Evolutionary conservation across 2,113 vertebrate species (phyloP), one percentile per base, ranked within the genome.

Genomic region (Montifringilla adamsi): DNA sequence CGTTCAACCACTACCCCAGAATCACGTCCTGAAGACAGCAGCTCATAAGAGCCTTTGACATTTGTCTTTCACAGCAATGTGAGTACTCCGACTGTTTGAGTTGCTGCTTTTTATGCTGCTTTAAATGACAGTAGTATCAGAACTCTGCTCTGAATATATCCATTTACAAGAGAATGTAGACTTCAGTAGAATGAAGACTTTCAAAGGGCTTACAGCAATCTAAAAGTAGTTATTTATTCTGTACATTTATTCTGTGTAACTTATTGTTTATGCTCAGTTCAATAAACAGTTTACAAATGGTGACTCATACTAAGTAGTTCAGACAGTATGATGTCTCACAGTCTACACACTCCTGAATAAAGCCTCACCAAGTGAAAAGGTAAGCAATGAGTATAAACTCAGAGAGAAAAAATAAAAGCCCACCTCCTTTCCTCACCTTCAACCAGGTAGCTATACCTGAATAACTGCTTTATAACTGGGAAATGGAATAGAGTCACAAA

Each of bases 191-290:
- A 84, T 7, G 7, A 86, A 84, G 59, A 28, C 37, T 81, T 92
- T 39, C 1, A 15, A 76, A 83, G 56, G 39, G 13, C n/a, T 72
- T 79, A 53, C 47, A 77, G 44, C 14, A 35, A 33, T 10, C 72
- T 91, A 79, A 95, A 89, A 94, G 56, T 60, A 93, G 59, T n/a
- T 78, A 89, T 73, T 94, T 83, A 60, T 84, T 73, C 72, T 77
- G 28, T 67, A 55, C 60, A 74, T 72, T 89, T 74, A 81, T 60
- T 91, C 70, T 52, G 52, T 49, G 41, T 64, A 82, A 68, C 33
- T 88, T 87, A 69, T 7, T 85, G 49, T 68, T 94, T 93, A 77
- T 88, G 33, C 56, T 84, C 50, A 73, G 72, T 74, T 90, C 67
- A 95, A 64, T 39, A 74, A 88, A 60, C 56, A 73, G 49, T 85